Conservation (phyloP, 2,113 vertebrate species). For the Bufo bufo region DNA sequence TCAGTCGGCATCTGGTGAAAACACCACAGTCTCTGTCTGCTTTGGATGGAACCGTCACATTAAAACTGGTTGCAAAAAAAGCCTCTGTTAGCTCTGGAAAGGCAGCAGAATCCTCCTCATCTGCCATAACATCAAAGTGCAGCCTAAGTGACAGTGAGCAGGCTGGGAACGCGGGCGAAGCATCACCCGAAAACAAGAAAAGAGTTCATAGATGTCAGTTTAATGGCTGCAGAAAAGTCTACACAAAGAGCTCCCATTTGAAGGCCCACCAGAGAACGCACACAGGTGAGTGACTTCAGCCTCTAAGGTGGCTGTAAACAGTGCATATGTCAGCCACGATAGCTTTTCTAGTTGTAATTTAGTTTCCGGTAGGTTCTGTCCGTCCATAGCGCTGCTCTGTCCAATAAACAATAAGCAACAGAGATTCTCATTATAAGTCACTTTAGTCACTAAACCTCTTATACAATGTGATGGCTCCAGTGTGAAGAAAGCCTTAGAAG, state of each 20-base stretch:
- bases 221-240: constrained; percentile 98
- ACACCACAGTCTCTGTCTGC: constrained; percentile 88
- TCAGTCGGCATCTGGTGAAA: constrained; percentile 93
- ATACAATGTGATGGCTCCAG: background rate
- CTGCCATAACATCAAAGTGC: constrained; percentile 73
- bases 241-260: constrained; percentile 99
- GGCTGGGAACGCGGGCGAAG: constrained; percentile 74
- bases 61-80: constrained; percentile 95
- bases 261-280: constrained; percentile 99
- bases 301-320: background rate
- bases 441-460: background rate
- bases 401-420: background rate
- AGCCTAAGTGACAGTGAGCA: constrained; percentile 85
- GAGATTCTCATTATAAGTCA: background rate
- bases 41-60: constrained; percentile 87
- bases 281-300: constrained; percentile 80
- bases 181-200: constrained; percentile 95
- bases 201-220: constrained; percentile 98
- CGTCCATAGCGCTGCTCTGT: background rate
- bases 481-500: background rate
- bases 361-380: background rate
- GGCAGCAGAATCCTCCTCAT: constrained; percentile 78
- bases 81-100: constrained; percentile 85
- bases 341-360: too few relatives aligned
- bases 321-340: background rate